phyloP scores from a whole-genome alignment of 2,113 vertebrate species.

The Poeciliopsis occidentalis region DNA sequence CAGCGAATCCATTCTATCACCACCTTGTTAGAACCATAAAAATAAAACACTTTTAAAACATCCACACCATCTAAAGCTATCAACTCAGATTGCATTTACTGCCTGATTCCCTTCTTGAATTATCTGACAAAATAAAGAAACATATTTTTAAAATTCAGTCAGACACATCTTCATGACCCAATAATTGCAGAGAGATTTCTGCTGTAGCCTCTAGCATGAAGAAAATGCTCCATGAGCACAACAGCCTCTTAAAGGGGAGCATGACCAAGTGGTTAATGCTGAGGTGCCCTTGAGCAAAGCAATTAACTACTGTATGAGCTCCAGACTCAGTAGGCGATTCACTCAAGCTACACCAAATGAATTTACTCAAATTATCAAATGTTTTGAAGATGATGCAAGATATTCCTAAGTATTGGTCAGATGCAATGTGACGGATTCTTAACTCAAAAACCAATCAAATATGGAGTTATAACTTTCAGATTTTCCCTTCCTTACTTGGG shows the following conservation, averaged over 20 bases:
- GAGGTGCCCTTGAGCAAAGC: conserved; percentile 61
- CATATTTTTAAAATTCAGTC: conserved; percentile 53
- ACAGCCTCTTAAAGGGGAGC: conserved; percentile 36
- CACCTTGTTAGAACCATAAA: conserved; percentile 47
- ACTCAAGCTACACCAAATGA: not conserved
- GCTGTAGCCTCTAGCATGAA: conserved; percentile 43
- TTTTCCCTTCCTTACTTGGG: no score
- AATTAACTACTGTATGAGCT: not conserved
- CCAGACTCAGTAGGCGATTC: not conserved
- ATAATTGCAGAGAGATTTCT: conserved; percentile 56
- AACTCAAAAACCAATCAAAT: not conserved
- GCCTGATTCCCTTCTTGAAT: conserved; percentile 43
- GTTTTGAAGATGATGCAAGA: not conserved
- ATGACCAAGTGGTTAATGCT: conserved; percentile 48
- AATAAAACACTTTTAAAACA: conserved; percentile 39
- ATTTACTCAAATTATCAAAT: not conserved
- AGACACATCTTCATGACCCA: conserved; percentile 56
- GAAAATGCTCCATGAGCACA: conserved; percentile 51
- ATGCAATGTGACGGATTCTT: not conserved
- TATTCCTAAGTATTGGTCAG: not conserved
- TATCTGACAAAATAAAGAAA: conserved; percentile 51
- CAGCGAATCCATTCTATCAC: conserved; percentile 24
- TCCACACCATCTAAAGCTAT: conserved; percentile 53
- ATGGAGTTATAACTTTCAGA: no score
- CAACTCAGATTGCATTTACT: conserved; percentile 50